These are phyloP conservation scores for Pachyuromys duprasi DNA, from an alignment of 2,797 vertebrate genomes.

Conservation along the genomic window DNA sequence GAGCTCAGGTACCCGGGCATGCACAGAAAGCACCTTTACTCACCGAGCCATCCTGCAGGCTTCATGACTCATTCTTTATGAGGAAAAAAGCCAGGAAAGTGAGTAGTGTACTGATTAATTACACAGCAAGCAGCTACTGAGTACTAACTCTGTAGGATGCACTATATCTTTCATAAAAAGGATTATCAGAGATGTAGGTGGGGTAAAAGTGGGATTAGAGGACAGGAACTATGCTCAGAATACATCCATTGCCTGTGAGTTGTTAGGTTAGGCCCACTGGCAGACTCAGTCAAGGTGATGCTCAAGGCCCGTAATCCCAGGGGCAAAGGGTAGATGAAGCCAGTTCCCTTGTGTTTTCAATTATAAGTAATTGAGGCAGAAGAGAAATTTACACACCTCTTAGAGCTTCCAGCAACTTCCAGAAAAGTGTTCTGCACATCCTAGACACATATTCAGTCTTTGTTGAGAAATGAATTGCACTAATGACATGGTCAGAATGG, in stretches of 20 bases:
- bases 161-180: neutral
- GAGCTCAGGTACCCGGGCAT: neutral
- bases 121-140: neutral
- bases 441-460: neutral
- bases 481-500: neutral
- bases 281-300: neutral
- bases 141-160: neutral
- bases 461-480: neutral
- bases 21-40: neutral
- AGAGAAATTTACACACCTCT: neutral
- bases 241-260: neutral
- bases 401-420: neutral
- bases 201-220: neutral
- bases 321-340: neutral
- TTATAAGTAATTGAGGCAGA: neutral
- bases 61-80: neutral
- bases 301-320: too few relatives aligned
- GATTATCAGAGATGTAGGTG: neutral
- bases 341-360: neutral
- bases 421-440: neutral
- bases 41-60: neutral
- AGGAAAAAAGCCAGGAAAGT: neutral
- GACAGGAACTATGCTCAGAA: neutral
- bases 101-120: neutral
- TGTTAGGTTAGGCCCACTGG: neutral